Base-by-base conservation (phyloP, 2,797 vertebrate species). In the Corythornis leucogaster region DNA sequence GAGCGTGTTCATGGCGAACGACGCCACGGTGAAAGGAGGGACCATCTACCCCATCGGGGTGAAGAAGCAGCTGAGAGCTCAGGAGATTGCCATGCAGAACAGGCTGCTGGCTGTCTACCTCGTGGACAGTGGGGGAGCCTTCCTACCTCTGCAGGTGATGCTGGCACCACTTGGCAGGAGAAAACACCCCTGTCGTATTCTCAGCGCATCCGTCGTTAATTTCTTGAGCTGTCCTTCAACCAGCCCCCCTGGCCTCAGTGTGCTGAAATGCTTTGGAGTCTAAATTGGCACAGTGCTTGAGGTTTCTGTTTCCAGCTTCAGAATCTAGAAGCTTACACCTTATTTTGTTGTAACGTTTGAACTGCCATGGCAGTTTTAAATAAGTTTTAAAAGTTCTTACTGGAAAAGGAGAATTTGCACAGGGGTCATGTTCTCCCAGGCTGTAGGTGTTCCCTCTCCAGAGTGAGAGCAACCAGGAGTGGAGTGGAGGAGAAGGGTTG, bases 21-120 rank as follows among this genome's bases (percentile, higher is more conserved):
- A 99, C 54, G 98, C 98, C 62, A 98, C 98, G 1, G 98, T 99
- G 70, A 99, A 99, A 95, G 98, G 98, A 25, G 98, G 98, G 53
- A 98, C 98, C 4, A 92, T 98, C 7, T 98, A 98, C 93, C 98
- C 98, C 3, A 98, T 99, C 92, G 97, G 98, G 5, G 98, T 98
- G 76, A 99, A 99, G 97, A 99, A 99, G 80, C 98, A 99, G 68
- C 92, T 98, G 12, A 94, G 98, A 89, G 98, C 98, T 7, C 98
- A 99, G 68, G 97, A 98, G 33, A 97, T 98, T 33, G 98, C 98
- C 5, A 96, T 98, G 50, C 98, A 98, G 95, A 99, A 98, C 95
- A 97, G 98, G 6, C 97, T 99, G 84, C 97, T 98, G 5, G 97
- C 97, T 8, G 96, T 99, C 48, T 98, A 99, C 92, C 92, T 99